Evolutionary conservation across 2,113 vertebrate species (phyloP).

Genomic region (Ptychochromis oligacanthus): DNA sequence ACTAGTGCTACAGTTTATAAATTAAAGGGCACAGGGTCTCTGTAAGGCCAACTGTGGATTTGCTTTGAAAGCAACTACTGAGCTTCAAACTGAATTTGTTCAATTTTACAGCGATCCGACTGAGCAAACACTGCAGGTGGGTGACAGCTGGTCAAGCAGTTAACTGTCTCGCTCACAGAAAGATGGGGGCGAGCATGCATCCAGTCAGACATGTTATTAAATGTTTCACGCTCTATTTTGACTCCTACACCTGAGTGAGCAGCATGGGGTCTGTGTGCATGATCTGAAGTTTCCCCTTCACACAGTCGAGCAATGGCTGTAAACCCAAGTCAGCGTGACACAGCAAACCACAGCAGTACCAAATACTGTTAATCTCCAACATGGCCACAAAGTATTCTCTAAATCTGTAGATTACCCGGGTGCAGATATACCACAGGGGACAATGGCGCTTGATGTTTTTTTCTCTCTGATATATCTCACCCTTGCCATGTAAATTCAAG

Average conservation of each 20-base stretch:
- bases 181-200: neutral
- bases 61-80: neutral
- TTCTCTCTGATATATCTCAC: neutral
- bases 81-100: neutral
- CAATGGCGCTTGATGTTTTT: too few species aligned
- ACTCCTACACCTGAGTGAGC: constrained; percentile 19
- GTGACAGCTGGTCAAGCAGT: constrained; percentile 32
- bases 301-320: neutral
- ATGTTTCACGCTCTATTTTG: constrained; percentile 1
- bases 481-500: neutral
- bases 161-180: constrained; percentile 9
- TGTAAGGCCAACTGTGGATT: neutral
- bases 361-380: neutral
- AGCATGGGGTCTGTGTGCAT: neutral
- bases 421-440: too few species aligned
- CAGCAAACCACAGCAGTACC: neutral
- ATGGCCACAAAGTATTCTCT: neutral
- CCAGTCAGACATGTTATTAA: constrained; percentile 15
- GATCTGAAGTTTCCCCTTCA: neutral
- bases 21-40: constrained; percentile 5
- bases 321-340: neutral
- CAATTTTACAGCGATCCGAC: constrained; percentile 21
- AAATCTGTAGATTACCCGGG: neutral
- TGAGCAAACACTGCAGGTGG: constrained; percentile 41
- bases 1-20: neutral